These are phyloP conservation scores for Diachrysia chrysitis DNA, from an alignment of 2,888 invertebrate genomes.

Conservation along the genomic window DNA sequence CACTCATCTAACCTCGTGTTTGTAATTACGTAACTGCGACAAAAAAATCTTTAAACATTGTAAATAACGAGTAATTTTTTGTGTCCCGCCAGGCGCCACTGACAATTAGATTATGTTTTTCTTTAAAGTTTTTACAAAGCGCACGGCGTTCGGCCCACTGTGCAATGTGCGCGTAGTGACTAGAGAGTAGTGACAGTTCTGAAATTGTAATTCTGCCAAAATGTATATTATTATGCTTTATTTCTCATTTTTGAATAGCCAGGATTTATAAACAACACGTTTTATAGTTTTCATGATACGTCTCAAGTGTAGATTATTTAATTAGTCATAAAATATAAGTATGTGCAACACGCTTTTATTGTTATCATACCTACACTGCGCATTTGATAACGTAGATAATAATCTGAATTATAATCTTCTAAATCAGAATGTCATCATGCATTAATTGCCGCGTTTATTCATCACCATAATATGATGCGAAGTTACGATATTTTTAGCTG, in stretches of 20 bases:
- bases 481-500: no score
- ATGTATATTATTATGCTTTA: not conserved
- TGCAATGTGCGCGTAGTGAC: slow-evolving; percentile 2
- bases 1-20: slow-evolving; percentile 16
- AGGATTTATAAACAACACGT: not conserved
- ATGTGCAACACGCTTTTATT: not conserved
- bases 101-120: slow-evolving; percentile 9
- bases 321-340: not conserved
- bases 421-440: not conserved
- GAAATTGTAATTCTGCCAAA: slow-evolving; percentile 11
- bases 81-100: slow-evolving; percentile 19
- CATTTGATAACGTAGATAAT: not conserved
- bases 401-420: not conserved
- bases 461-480: not conserved
- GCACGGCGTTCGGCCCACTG: slow-evolving; percentile 13
- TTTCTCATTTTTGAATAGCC: not conserved
- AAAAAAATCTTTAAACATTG: not conserved
- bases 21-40: not conserved
- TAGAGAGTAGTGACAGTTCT: not conserved
- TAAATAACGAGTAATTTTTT: slow-evolving; percentile 13
- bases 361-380: not conserved
- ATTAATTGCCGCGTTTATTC: not conserved
- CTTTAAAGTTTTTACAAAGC: slow-evolving; percentile 12
- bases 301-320: not conserved
- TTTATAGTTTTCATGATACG: not conserved